Conservation (phyloP, 2,888 invertebrate genomes). For the Drosophila borborema region DNA sequence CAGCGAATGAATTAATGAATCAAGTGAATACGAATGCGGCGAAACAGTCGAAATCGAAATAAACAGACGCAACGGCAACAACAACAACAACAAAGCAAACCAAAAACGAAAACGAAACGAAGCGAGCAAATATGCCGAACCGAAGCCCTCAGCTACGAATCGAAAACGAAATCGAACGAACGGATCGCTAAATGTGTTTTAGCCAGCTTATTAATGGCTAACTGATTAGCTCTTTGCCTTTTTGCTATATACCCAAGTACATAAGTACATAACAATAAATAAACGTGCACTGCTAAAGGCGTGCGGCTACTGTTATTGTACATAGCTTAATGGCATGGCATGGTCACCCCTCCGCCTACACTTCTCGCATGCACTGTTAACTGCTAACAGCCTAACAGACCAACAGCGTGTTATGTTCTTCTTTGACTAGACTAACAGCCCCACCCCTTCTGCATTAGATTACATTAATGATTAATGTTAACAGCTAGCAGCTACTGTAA, state of each 20-base stretch:
- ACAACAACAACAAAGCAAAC: slow-evolving; percentile 12
- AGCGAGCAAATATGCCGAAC: slow-evolving; percentile 1
- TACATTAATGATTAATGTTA: slow-evolving; percentile 13
- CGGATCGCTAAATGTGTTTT: slow-evolving; percentile 46
- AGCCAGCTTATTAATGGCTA: slow-evolving; percentile 52
- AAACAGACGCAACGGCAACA: slow-evolving; percentile 33
- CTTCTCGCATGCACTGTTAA: background rate
- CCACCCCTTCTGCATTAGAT: background rate
- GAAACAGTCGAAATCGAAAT: slow-evolving; percentile 48
- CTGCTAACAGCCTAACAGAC: background rate
- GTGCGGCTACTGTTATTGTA: background rate
- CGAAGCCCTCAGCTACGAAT: slow-evolving; percentile 28
- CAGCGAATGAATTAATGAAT: slow-evolving; percentile 83
- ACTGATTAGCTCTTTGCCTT: slow-evolving; percentile 48
- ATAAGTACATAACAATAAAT: background rate
- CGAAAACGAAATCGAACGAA: slow-evolving; percentile 56
- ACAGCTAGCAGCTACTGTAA: slow-evolving; percentile 12
- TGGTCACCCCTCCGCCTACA: too few relatives aligned
- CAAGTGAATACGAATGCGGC: slow-evolving; percentile 55
- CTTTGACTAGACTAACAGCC: background rate
- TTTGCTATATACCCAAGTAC: background rate
- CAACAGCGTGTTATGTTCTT: background rate
- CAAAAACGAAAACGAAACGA: slow-evolving; percentile 8
- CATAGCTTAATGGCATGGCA: background rate
- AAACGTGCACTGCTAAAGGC: slow-evolving; percentile 22